Evolutionary conservation across 2,797 vertebrate genomes (phyloP).

Genomic region (Rhinogobio ventralis): DNA sequence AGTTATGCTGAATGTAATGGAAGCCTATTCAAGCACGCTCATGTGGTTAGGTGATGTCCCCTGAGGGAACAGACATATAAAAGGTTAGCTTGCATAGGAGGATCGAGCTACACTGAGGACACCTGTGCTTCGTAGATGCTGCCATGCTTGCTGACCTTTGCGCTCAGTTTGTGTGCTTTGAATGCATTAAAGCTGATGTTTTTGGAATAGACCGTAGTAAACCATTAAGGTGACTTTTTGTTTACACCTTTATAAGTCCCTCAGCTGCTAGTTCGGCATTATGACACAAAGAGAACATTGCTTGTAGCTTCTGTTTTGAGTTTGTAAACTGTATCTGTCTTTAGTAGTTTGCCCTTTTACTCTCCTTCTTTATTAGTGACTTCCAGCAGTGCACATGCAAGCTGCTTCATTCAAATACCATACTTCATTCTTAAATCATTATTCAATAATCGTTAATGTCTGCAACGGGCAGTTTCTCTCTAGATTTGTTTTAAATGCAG

Average conservation of each 20-base stretch:
- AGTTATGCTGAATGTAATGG: constrained; percentile 6
- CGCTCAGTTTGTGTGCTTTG: constrained; percentile 18
- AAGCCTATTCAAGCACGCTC: neutral
- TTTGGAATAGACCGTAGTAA: constrained; percentile 6
- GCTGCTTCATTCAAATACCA: neutral
- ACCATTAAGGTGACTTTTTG: constrained; percentile 14
- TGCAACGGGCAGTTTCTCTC: neutral
- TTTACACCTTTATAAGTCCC: constrained; percentile 4
- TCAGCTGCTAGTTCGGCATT: neutral
- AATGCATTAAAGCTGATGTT: constrained; percentile 48
- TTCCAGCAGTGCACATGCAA: neutral
- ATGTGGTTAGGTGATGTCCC: neutral
- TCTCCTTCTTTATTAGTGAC: neutral
- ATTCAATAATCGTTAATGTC: neutral
- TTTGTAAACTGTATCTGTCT: neutral
- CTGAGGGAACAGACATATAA: neutral
- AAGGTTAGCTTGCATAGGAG: neutral
- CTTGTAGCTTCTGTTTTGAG: neutral
- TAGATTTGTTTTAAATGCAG: neutral
- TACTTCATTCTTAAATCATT: neutral
- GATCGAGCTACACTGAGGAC: neutral
- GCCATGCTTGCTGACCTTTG: constrained; percentile 43
- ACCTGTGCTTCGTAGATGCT: constrained; percentile 2
- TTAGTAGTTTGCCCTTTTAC: neutral
- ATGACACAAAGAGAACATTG: neutral